Conservation (phyloP, 2,797 vertebrate genomes). For the Dallia pectoralis region DNA sequence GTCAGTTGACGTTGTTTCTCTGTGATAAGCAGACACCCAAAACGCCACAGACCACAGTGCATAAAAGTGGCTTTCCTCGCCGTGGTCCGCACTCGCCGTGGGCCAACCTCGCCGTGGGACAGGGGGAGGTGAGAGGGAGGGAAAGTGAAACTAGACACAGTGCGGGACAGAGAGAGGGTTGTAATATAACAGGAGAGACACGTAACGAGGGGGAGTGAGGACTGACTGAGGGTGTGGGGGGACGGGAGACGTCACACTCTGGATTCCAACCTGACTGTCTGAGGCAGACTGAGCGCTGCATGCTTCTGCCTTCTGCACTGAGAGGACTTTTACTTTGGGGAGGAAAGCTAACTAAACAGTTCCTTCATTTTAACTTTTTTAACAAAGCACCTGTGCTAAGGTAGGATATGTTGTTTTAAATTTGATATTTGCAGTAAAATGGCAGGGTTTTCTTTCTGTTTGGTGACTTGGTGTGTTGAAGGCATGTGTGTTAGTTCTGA, state of each 20-base stretch:
- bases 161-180: constrained; percentile 20
- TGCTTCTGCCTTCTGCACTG: constrained; percentile 40
- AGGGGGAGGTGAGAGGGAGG: background rate
- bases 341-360: background rate
- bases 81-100: no score
- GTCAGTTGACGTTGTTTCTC: background rate
- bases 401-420: constrained; percentile 49
- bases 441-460: constrained; percentile 15
- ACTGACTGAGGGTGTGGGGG: constrained; percentile 21
- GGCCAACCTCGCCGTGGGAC: no score
- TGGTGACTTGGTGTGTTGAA: constrained; percentile 56
- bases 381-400: constrained; percentile 32
- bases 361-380: constrained; percentile 6
- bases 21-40: background rate
- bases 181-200: constrained; percentile 35
- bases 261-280: constrained; percentile 68
- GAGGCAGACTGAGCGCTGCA: constrained; percentile 46
- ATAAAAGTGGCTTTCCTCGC: background rate
- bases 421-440: constrained; percentile 15
- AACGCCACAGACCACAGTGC: background rate
- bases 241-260: constrained; percentile 59
- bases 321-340: constrained; percentile 31
- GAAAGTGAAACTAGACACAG: constrained; percentile 42
- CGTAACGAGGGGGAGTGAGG: constrained; percentile 24
- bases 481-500: constrained; percentile 67